phyloP scores from a whole-genome alignment of 2,888 invertebrate genomes.

The Cerastis rubricosa region DNA sequence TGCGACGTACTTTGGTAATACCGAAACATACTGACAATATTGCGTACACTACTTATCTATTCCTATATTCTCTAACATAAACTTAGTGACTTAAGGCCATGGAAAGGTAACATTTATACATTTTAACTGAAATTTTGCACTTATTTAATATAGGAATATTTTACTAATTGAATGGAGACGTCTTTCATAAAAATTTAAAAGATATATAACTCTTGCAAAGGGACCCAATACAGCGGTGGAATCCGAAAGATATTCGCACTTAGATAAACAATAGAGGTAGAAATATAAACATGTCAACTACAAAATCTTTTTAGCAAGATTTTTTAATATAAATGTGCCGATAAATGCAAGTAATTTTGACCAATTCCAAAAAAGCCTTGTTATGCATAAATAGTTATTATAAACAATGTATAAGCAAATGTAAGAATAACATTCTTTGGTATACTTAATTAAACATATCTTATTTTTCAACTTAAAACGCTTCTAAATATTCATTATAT shows the following conservation, averaged over 20 bases:
- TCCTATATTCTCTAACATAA: conserved; percentile 60
- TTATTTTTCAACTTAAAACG: conserved; percentile 55
- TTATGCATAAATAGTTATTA: conserved; percentile 34
- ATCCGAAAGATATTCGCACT: conserved; percentile 7
- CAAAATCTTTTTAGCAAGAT: conserved; percentile 9
- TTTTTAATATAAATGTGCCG: conserved; percentile 16
- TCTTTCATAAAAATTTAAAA: conserved; percentile 13
- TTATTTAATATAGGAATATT: conserved; percentile 27
- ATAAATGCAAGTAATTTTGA: conserved; percentile 59
- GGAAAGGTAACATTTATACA: conserved; percentile 67
- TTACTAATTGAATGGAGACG: conserved; percentile 26
- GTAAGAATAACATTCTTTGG: conserved; percentile 62
- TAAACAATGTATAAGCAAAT: conserved; percentile 53
- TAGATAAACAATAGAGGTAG: conserved; percentile 21
- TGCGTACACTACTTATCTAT: conserved; percentile 56
- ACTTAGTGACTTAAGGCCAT: conserved; percentile 74
- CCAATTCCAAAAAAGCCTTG: conserved; percentile 24
- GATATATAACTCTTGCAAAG: conserved; percentile 26
- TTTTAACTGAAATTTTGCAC: conserved; percentile 47
- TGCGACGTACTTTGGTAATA: conserved; percentile 73
- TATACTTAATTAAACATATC: conserved; percentile 61
- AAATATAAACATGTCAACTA: conserved; percentile 30
- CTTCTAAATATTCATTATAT: conserved; percentile 59
- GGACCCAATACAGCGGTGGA: conserved; percentile 13
- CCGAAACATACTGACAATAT: conserved; percentile 54